Evolutionary conservation across 2,888 invertebrate genomes (phyloP), one percentile per base, ranked within the genome.

Genomic region (Oscheius sp.): DNA sequence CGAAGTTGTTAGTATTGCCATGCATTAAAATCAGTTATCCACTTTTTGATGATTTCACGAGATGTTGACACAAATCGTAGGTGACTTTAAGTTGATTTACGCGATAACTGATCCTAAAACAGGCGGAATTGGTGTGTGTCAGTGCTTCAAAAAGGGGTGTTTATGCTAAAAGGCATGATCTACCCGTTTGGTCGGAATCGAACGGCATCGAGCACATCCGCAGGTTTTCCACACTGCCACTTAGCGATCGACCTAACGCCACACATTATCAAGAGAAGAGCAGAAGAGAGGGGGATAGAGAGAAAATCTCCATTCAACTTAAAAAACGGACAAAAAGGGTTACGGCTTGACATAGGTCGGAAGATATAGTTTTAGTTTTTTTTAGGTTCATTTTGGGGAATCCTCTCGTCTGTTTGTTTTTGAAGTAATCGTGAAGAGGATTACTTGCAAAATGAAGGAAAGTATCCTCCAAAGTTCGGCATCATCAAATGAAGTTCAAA

Each of bases 141-240:
- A 33, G 63, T 42, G 63, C 42, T 42, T 42, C 37, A 21, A 32
- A 63, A 70, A 37, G 35, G 53, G 32, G 47, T 47, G 48, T 42
- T 37, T 37, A 37, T 51, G 57, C 70, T 51, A 70, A 57, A 37
- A 37, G 37, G 32, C 47, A 48, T 11, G n/a, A 53, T 33, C 32
- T 63, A 73, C 74, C 74, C 60, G 74, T 78, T 70, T 81, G 79
- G 65, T 82, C 82, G 70, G 79, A 75, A 71, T 83, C 85, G 79
- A 74, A 87, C 33, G 85, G 84, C 53, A 85, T 82, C 79, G 84
- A 85, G 78, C 83, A 86, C 85, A 86, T 86, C 73, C 84, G 77
- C 48, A 75, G 78, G 74, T 84, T 84, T 66, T 87, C 85, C 80
- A 86, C 84, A 79, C 84, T 84, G 74, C 86, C 86, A 70, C 83